Conservation (phyloP, 2,113 vertebrate species). For the Rhynchopsitta pachyrhyncha region DNA sequence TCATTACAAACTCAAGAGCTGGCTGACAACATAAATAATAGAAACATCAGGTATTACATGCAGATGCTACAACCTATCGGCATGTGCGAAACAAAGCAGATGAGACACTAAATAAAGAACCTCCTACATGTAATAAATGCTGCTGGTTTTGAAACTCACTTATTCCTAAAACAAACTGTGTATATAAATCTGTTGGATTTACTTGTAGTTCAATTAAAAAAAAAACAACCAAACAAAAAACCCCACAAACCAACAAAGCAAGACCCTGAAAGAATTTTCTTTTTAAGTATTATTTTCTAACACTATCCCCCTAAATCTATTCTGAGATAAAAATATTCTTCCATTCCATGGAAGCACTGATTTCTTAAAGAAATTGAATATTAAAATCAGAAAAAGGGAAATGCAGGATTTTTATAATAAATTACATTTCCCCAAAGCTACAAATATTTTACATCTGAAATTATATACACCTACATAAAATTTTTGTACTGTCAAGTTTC, state of each 20-base stretch:
- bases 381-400: neutral
- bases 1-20: neutral
- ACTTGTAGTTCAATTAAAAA: neutral
- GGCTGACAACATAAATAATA: neutral
- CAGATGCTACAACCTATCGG: neutral
- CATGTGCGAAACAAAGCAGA: constrained; percentile 23
- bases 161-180: neutral
- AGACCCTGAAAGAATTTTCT: neutral
- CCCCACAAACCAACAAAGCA: neutral
- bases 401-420: neutral
- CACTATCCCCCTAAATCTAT: neutral
- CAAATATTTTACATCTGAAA: neutral
- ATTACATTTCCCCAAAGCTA: neutral
- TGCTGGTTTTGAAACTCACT: neutral
- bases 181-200: neutral
- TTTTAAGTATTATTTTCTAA: neutral
- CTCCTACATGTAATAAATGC: neutral
- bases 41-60: neutral
- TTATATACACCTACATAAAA: neutral
- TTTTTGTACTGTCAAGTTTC: neutral
- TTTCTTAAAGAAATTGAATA: neutral
- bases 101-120: constrained; percentile 24
- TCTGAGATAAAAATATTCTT: neutral
- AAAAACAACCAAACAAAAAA: neutral
- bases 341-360: neutral